phyloP scores from a whole-genome alignment of 2,113 vertebrate genomes.

The Equus przewalskii region DNA sequence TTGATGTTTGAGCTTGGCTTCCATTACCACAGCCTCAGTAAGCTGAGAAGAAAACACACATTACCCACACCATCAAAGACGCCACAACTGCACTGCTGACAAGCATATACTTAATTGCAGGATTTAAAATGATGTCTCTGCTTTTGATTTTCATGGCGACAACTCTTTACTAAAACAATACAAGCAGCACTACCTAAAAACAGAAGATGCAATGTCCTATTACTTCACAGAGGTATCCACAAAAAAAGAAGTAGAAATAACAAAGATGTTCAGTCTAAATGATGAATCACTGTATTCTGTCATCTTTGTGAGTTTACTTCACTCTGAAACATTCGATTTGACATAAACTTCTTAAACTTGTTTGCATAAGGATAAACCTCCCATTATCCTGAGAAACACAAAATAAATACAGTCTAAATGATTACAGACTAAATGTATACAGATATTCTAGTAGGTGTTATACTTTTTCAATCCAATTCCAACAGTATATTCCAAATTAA shows the following conservation, averaged over 20 bases:
- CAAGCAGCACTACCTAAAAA: constrained; percentile 65
- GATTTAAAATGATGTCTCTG: constrained; percentile 76
- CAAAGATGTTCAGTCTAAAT: constrained; percentile 26
- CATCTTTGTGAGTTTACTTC: constrained; percentile 56
- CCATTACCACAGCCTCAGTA: constrained; percentile 72
- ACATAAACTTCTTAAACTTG: constrained; percentile 36
- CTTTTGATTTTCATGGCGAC: constrained; percentile 75
- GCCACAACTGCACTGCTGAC: constrained; percentile 52
- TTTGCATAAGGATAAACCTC: constrained; percentile 4
- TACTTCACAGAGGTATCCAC: constrained; percentile 15
- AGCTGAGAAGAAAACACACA: constrained; percentile 66
- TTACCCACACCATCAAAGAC: constrained; percentile 75
- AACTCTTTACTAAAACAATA: constrained; percentile 68
- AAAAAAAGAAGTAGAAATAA: constrained; percentile 19
- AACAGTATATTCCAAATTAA: constrained; percentile 40
- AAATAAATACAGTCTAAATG: constrained; percentile 41
- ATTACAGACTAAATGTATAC: neutral
- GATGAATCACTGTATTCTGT: neutral
- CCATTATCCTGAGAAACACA: constrained; percentile 57
- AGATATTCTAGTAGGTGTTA: constrained; percentile 22
- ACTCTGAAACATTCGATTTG: constrained; percentile 22
- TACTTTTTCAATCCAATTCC: constrained; percentile 42
- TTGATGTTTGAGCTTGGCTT: constrained; percentile 78
- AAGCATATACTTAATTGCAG: constrained; percentile 74
- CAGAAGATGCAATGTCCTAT: constrained; percentile 44